Evolutionary conservation across 1,140 invertebrate genomes (phyloP), one percentile per base, ranked within the genome.

Genomic region (Colletes latitarsis): DNA sequence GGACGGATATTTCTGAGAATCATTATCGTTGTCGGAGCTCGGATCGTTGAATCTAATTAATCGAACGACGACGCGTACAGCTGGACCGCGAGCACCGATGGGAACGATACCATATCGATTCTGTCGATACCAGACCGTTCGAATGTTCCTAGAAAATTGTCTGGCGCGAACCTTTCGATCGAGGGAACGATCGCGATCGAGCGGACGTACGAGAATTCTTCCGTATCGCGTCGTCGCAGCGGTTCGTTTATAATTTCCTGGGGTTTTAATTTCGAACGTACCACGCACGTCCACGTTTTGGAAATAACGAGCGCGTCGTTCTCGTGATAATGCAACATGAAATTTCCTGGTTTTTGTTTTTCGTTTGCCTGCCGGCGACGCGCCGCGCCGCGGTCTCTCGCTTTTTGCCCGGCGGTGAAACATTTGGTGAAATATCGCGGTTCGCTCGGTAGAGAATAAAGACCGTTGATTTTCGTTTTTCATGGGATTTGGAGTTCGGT

Each of bases 21-120:
- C 83, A 69, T 84, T 77, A 71, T 82, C 75, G 70, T 46, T 43
- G 43, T 49, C 77, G 71, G 15, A n/a, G 60, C 46, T 63, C 41
- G 78, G 69, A 57, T 85, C 83, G 73, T 77, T 82, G 73, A 41
- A 58, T 70, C 64, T 85, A 85, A 82, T 82, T 81, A 81, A 77
- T 86, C 60, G 77, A 49, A 73, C 49, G 19, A n/a, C 1, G 49
- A n/a, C 14, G 19, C 9, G 14, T 49, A 52, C 53, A 46, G 43
- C 9, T 46, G 43, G 43, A 46, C 4, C 43, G 43, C 43, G 43
- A 46, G 9, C 6, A 46, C 6, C 43, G 43, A 46, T 46, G 6
- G 43, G 6, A 46, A 46, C 43, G 43, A 46, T 46, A 46, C 9
- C 43, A 6, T 46, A 46, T 46, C 43, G 43, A 19, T 57, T 14